Base-by-base conservation (phyloP, 1,140 invertebrate genomes). In the Eumaeus atala region DNA sequence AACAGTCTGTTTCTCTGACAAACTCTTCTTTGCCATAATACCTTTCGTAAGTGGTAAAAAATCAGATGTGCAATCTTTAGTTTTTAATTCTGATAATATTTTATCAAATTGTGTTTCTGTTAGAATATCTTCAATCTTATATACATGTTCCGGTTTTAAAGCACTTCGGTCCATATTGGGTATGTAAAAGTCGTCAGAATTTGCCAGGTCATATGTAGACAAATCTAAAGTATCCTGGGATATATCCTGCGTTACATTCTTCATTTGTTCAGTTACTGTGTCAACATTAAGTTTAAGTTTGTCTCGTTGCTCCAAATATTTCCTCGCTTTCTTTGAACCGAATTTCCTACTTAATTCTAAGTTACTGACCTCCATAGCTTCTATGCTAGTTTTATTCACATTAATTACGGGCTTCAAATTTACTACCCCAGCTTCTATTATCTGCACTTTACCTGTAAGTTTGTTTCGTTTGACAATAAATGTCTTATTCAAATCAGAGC, bases 341-440 rank as follows among this genome's bases (percentile, higher is more conserved):
- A 87, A 87, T 47, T 87, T 82, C 28, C 77, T 68, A 36, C 80
- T 84, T 1, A 87, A 58, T 36, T 84, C 80, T 48, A 79, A 61
- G 35, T 64, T 54, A 48, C 67, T 75, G 0, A 66, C 72, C 34
- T 81, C 73, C 9, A 68, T 33, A 2, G 66, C 51, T 2, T 61
- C 11, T 4, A 70, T 62, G 3, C 11, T 12, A 7, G 57, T 51
- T 0, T 66, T 57, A 16, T 76, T 62, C 18, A 49, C 48, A 54
- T 70, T 68, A 1, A 79, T 21, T 0, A 67, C 28, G 7, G 81
- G 81, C 59, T 77, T 83, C 7, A 80, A 35, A 9, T 75, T 66
- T 1, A 71, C 58, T 17, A 55, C 66, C 7, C 55, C 58, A 1
- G 63, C 54, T 57, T 85, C 82, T 4, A 80, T 69, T 16, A 85